Percentiles rank a stretch among this genome's conserved stretches.
phyloP scores from a whole-genome alignment of 2,888 invertebrate species.

The Eupithecia abbreviata region DNA sequence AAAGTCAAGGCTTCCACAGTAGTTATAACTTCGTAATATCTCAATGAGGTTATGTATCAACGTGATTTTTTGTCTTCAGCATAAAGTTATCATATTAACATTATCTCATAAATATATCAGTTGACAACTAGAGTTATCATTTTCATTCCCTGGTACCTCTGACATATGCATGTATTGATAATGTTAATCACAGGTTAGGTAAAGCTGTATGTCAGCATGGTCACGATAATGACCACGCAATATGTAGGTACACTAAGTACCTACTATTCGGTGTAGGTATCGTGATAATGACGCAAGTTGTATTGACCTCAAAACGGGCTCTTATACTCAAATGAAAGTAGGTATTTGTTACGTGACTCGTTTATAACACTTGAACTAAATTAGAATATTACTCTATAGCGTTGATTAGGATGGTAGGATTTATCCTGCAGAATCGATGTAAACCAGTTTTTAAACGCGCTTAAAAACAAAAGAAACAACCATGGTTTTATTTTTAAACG shows the following conservation, averaged over 20 bases:
- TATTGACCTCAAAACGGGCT: conserved; percentile 1
- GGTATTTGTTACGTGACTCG: background rate
- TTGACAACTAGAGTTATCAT: too few relatives aligned
- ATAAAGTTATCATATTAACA: too few relatives aligned
- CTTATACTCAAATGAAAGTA: background rate
- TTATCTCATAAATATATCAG: too few relatives aligned
- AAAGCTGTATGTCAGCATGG: background rate
- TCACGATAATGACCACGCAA: background rate
- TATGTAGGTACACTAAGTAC: background rate
- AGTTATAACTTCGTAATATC: too few relatives aligned
- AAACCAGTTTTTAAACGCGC: background rate
- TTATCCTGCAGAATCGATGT: too few relatives aligned
- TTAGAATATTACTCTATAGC: too few relatives aligned
- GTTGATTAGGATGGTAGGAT: too few relatives aligned
- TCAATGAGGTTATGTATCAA: too few relatives aligned
- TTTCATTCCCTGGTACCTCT: too few relatives aligned
- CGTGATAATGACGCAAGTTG: background rate
- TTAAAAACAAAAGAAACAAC: background rate
- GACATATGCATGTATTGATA: background rate
- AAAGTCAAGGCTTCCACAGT: too few relatives aligned
- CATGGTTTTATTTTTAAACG: too few relatives aligned
- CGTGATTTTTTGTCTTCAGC: too few relatives aligned
- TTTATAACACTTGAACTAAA: background rate
- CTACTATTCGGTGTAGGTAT: background rate
- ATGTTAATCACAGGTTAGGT: background rate